Evolutionary conservation across 2,888 invertebrate genomes (phyloP).

Genomic region (Helobdella robusta): DNA sequence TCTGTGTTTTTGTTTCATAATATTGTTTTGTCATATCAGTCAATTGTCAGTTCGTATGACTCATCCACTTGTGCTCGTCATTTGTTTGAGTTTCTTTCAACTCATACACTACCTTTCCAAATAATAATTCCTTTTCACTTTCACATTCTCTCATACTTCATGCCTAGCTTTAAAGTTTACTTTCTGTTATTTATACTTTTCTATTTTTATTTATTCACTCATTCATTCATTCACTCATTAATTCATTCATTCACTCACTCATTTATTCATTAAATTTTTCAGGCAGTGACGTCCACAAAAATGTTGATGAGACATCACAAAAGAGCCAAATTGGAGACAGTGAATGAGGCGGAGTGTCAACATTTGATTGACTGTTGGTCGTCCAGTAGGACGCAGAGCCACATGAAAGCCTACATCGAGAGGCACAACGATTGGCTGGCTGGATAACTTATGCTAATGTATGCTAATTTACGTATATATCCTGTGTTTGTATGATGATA

Average conservation of each 20-base stretch:
- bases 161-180: not conserved
- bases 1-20: no score
- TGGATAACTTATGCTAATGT: no score
- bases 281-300: slow-evolving; percentile 37
- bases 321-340: slow-evolving; percentile 55
- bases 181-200: no score
- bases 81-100: no score
- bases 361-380: slow-evolving; percentile 66
- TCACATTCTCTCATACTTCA: not conserved
- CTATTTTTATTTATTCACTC: no score
- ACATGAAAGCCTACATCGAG: slow-evolving; percentile 44
- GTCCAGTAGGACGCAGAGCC: slow-evolving; percentile 61
- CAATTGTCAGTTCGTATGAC: no score
- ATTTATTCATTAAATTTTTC: not conserved
- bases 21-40: no score
- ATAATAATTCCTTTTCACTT: not conserved
- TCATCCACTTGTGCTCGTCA: no score
- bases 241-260: not conserved
- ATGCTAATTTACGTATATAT: no score
- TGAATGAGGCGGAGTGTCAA: slow-evolving; percentile 61
- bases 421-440: slow-evolving; percentile 44
- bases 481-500: no score
- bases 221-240: not conserved
- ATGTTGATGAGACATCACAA: slow-evolving; percentile 56
- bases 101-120: no score